phyloP scores from a whole-genome alignment of 2,888 invertebrate genomes.

The Oxyscelio sp. region DNA sequence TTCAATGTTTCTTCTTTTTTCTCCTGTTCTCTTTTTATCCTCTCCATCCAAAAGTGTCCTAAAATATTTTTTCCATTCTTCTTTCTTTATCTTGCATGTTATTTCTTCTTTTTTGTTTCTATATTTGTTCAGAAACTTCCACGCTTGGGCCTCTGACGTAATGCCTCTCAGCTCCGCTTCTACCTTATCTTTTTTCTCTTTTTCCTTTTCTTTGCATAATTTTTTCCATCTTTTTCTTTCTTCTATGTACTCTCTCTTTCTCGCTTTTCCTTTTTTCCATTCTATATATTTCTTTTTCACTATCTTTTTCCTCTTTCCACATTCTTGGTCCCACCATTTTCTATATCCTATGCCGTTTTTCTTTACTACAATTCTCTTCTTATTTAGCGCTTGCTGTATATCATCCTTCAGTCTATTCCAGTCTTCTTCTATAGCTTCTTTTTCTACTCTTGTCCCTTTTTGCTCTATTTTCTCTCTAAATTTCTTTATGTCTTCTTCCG shows the following conservation, averaged over 20 bases:
- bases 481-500: slow-evolving; percentile 3
- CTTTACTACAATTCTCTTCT: neutral
- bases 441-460: neutral
- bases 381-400: neutral
- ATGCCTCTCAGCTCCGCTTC: slow-evolving; percentile 21
- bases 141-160: slow-evolving; percentile 12
- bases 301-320: slow-evolving; percentile 7
- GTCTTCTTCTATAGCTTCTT: slow-evolving; percentile 4
- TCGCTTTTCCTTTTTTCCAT: slow-evolving; percentile 21
- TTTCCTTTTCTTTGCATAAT: slow-evolving; percentile 18
- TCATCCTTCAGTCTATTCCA: slow-evolving; percentile 2
- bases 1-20: too few species aligned
- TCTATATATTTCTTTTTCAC: neutral
- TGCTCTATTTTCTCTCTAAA: slow-evolving; percentile 11
- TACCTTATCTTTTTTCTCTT: neutral
- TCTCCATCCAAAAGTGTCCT: slow-evolving; percentile 18
- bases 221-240: slow-evolving; percentile 9
- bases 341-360: neutral
- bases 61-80: slow-evolving; percentile 10
- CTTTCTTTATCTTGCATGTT: neutral
- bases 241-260: slow-evolving; percentile 5
- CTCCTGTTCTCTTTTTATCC: neutral
- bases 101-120: neutral
- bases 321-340: slow-evolving; percentile 30
- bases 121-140: slow-evolving; percentile 27